Evolutionary conservation across 2,113 vertebrate species (phyloP), one percentile per base, ranked within the genome.

Genomic region (Pseudorasbora parva): DNA sequence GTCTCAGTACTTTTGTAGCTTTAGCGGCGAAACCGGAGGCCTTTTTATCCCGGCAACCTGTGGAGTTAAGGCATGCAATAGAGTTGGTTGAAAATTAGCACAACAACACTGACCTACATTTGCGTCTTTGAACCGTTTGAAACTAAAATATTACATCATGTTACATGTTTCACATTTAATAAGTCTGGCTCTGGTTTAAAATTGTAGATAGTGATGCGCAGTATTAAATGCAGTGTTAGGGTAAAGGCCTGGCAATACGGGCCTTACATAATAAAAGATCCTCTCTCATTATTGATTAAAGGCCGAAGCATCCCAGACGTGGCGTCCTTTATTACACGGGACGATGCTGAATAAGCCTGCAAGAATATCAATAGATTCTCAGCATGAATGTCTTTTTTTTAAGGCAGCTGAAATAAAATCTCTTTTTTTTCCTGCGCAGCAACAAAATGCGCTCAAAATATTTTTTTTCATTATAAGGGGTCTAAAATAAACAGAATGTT

Each of bases 1-100:
- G 91, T 90, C 91, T 89, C 83, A 74, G 30, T 83, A 57, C 87
- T 89, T 91, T 88, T 88, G 87, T 87, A 25, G 89, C 83, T 87
- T 89, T 77, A 60, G 83, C 75, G 82, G 87, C 81, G 56, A 78
- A 87, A 85, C 88, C 83, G 78, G 80, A 88, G 73, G 83, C 85
- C 84, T 90, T 90, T 91, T 90, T 84, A 89, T 90, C 87, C 85
- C 33, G 76, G 75, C 43, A 88, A 91, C 85, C 88, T 43, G 77
- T 87, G 85, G 88, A 90, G 87, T 88, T 27, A 68, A 78, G 51
- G 59, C 78, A 81, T 56, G 64, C 47, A 37, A 12, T 8, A 33
- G 45, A 81, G 69, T 56, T 81, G 27, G 21, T 25, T 56, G 60
- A n/a, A 81, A 81, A 69, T 69, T 37, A 81, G 78, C 64, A 68